phyloP scores from a whole-genome alignment of 2,113 vertebrate genomes.

The Platanista minor region DNA sequence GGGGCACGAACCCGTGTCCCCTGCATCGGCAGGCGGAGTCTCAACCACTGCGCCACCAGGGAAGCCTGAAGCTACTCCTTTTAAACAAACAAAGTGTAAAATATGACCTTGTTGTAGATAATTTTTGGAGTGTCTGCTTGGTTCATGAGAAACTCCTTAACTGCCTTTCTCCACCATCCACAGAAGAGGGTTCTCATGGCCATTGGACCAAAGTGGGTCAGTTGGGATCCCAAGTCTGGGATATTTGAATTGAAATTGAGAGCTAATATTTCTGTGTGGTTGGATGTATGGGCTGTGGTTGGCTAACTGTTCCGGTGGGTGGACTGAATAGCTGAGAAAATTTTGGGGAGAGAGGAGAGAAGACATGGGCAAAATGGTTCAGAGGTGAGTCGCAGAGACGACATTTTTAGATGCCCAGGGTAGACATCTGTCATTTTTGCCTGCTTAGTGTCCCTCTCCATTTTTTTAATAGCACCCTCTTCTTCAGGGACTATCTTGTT shows the following conservation, averaged over 20 bases:
- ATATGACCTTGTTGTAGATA: background rate
- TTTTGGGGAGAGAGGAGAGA: background rate
- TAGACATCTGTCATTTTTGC: background rate
- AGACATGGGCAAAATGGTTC: background rate
- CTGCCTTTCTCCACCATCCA: background rate
- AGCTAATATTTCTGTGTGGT: background rate
- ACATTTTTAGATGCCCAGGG: background rate
- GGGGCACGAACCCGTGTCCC: too few species aligned
- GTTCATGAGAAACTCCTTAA: background rate
- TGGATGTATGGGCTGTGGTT: background rate
- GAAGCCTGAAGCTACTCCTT: too few species aligned
- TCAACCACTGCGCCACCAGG: too few species aligned
- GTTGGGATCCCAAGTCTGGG: background rate
- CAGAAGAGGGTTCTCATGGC: background rate
- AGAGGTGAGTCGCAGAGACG: background rate
- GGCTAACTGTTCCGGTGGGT: background rate
- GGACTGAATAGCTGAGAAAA: background rate
- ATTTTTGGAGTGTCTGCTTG: background rate
- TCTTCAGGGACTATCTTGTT: background rate
- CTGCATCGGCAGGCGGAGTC: too few species aligned
- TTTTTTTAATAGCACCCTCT: background rate
- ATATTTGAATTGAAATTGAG: background rate
- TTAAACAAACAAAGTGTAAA: background rate
- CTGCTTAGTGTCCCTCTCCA: background rate
- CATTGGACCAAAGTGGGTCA: background rate